Conservation (phyloP, 2,888 invertebrate genomes). For the Sphaerophoria rueppellii region DNA sequence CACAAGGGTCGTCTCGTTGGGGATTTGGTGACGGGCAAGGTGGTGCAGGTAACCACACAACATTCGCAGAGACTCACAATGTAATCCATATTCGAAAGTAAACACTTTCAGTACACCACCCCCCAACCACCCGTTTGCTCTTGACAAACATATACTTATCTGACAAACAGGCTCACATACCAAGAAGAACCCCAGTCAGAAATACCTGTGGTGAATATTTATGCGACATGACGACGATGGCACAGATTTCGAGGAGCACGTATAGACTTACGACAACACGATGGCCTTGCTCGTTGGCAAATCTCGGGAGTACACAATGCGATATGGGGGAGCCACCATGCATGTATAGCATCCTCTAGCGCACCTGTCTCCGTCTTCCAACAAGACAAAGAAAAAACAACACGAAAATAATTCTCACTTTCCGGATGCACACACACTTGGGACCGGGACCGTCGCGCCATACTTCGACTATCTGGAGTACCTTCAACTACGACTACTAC, state of each 20-base stretch:
- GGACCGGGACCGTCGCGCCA: conserved; percentile 50
- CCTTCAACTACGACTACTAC: neutral
- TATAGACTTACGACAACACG: conserved; percentile 61
- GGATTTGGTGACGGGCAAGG: conserved; percentile 27
- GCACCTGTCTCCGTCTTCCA: conserved; percentile 16
- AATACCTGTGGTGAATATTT: conserved; percentile 73
- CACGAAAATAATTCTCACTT: conserved; percentile 70
- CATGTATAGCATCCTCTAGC: neutral
- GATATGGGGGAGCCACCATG: conserved; percentile 43
- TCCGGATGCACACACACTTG: conserved; percentile 59
- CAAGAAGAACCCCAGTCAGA: neutral
- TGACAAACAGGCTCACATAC: neutral
- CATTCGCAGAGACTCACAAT: neutral
- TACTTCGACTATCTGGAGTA: neutral
- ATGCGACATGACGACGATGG: conserved; percentile 43
- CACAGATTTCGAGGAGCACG: conserved; percentile 66
- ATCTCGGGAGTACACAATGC: conserved; percentile 67
- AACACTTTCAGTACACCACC: neutral
- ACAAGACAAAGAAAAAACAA: conserved; percentile 40
- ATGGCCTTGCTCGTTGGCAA: conserved; percentile 52
- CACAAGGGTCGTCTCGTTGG: conserved; percentile 50
- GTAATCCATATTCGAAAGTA: neutral
- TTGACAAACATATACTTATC: too few relatives aligned
- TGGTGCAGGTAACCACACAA: conserved; percentile 38
- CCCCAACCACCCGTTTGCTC: neutral